These are phyloP conservation scores for Eucidaris tribuloides DNA, from an alignment of 35 echinoderm and acorn worm genomes.

Conservation along the genomic window DNA sequence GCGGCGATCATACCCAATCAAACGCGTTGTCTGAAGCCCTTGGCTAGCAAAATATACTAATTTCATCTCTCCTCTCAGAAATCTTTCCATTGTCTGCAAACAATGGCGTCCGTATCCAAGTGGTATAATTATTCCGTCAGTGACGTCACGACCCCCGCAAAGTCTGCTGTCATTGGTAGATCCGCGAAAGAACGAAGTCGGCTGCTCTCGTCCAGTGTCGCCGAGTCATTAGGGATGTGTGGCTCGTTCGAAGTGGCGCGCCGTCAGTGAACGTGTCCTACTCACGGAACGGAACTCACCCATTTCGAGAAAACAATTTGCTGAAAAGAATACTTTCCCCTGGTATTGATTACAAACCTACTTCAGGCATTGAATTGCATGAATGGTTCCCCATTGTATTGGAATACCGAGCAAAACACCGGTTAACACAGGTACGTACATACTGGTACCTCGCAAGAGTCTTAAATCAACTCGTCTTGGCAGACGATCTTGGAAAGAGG, in stretches of 20 bases:
- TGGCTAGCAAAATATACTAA: too few relatives aligned
- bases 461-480: not conserved
- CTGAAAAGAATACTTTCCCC: too few relatives aligned
- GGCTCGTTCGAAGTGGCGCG: not conserved
- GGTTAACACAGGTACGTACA: not conserved
- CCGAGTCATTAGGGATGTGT: not conserved
- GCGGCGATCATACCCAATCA: too few relatives aligned
- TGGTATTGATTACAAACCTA: too few relatives aligned
- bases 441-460: not conserved
- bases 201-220: not conserved
- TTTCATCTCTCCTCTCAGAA: too few relatives aligned
- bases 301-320: too few relatives aligned
- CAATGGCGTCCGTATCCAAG: not conserved
- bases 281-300: too few relatives aligned
- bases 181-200: not conserved
- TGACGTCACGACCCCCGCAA: not conserved
- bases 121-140: not conserved
- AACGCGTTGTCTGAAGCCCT: too few relatives aligned
- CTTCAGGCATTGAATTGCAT: too few relatives aligned
- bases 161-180: not conserved
- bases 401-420: not conserved
- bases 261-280: conserved; percentile 29
- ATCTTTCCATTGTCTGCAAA: too few relatives aligned
- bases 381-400: not conserved
- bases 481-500: not conserved